Conservation (phyloP, 2,113 vertebrate genomes). For the Bubo scandiacus region DNA sequence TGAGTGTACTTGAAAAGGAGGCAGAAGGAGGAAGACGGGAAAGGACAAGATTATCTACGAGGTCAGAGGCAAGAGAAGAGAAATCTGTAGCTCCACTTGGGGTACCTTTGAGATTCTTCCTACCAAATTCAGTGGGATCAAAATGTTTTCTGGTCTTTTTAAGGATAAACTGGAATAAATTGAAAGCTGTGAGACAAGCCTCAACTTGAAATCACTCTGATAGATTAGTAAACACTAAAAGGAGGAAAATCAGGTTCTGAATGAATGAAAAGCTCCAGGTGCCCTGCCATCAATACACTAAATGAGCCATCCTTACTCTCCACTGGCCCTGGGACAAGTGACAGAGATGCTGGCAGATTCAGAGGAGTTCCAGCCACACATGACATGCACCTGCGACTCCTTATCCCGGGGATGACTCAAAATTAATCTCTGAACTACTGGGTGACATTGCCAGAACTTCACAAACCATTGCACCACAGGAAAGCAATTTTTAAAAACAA, state of each 20-base stretch:
- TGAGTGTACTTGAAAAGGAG: neutral
- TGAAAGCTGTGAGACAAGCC: neutral
- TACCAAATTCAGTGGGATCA: neutral
- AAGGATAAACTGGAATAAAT: neutral
- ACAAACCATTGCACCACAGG: neutral
- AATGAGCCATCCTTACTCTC: neutral
- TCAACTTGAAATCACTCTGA: neutral
- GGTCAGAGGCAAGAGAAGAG: neutral
- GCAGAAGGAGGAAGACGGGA: neutral
- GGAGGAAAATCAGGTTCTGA: neutral
- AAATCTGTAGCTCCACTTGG: neutral
- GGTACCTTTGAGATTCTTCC: neutral
- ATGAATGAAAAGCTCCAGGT: neutral
- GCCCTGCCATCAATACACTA: neutral
- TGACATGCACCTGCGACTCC: neutral
- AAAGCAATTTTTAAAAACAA: neutral
- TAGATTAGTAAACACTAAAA: neutral
- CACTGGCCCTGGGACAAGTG: neutral
- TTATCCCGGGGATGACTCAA: neutral
- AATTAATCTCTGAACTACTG: neutral
- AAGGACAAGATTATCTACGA: neutral
- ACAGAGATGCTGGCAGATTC: neutral
- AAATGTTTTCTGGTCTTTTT: neutral
- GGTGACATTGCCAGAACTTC: neutral
- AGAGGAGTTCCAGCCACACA: neutral